These are phyloP conservation scores for Aphelenchoides bicaudatus DNA, from an alignment of 2,888 invertebrate species.

Conservation along the genomic window DNA sequence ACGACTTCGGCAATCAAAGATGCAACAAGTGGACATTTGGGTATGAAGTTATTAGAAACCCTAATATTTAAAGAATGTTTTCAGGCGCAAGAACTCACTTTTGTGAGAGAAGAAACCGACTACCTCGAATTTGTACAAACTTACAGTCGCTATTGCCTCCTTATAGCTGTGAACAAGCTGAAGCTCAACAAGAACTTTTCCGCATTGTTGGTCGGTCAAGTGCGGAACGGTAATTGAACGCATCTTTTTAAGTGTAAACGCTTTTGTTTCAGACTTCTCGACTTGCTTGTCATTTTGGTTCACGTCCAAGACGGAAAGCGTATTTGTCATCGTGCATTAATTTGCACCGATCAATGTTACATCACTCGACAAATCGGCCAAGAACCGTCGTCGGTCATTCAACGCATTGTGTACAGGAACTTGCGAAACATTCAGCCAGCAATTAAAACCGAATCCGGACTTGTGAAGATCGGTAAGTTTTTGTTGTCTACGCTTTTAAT, in stretches of 20 bases:
- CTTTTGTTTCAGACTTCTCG: background rate
- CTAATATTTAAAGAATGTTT: too few species aligned
- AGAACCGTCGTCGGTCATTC: constrained; percentile 43
- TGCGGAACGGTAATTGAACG: constrained; percentile 31
- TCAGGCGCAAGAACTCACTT: too few species aligned
- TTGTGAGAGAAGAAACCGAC: constrained; percentile 33
- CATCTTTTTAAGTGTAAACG: background rate
- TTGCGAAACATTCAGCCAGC: constrained; percentile 31
- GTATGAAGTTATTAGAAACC: too few species aligned
- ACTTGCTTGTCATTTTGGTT: background rate
- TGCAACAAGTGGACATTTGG: constrained; percentile 39
- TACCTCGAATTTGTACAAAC: constrained; percentile 40
- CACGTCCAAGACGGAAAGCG: background rate
- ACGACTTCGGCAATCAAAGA: constrained; percentile 57
- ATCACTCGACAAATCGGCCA: constrained; percentile 42
- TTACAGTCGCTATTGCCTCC: constrained; percentile 40
- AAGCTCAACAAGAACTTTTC: constrained; percentile 52
- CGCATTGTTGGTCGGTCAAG: constrained; percentile 50
- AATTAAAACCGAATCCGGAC: constrained; percentile 11
- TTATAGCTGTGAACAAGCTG: constrained; percentile 45
- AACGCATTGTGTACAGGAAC: constrained; percentile 47
- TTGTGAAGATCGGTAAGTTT: constrained; percentile 27
- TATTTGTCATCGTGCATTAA: constrained; percentile 32
- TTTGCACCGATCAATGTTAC: constrained; percentile 54
- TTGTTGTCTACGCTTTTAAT: background rate